Evolutionary conservation across 1,140 invertebrate species (phyloP), one percentile per base, ranked within the genome.

Genomic region (Eciton burchellii): DNA sequence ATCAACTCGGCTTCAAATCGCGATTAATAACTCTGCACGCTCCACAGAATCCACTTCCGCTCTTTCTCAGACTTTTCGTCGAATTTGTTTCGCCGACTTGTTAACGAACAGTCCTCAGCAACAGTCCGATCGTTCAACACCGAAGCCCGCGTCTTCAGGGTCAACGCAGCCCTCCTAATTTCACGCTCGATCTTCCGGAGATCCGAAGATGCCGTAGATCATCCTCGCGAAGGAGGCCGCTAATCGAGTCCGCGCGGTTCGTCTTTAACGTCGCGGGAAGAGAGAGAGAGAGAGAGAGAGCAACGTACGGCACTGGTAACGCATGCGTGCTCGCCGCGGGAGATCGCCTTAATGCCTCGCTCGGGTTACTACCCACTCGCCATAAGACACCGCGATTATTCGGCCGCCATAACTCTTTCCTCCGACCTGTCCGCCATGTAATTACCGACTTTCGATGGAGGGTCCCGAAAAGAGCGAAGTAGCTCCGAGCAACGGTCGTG

Each of bases 361-460:
- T 88, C 82, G 82, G 88, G 88, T 90, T 88, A 88, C 88, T 85
- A 63, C 84, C 88, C 82, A 90, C 88, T 84, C 81, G 82, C 35
- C 85, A 84, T 88, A 89, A 90, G 87, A 85, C 87, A 88, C 85
- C 77, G 56, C 26, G 65, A 63, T 88, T 84, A 86, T 87, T 88
- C 86, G 77, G 83, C 83, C 82, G 59, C 82, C 85, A 90, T 89
- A 89, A 90, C 81, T 90, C 85, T 89, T 90, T 70, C n/a, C 73
- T 79, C 66, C 83, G 89, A 89, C 88, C 89, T 90, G 89, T 89
- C 87, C 87, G 87, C 83, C 63, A 41, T 84, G 87, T 90, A 90
- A 90, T 90, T 90, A 89, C 87, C 82, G 77, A 72, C 60, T 85
- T 83, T 84, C 60, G 74, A 76, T 65, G 52, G 52, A 73, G 49